phyloP scores from a whole-genome alignment of 2,888 invertebrate genomes.

The Cataglyphis livida region DNA sequence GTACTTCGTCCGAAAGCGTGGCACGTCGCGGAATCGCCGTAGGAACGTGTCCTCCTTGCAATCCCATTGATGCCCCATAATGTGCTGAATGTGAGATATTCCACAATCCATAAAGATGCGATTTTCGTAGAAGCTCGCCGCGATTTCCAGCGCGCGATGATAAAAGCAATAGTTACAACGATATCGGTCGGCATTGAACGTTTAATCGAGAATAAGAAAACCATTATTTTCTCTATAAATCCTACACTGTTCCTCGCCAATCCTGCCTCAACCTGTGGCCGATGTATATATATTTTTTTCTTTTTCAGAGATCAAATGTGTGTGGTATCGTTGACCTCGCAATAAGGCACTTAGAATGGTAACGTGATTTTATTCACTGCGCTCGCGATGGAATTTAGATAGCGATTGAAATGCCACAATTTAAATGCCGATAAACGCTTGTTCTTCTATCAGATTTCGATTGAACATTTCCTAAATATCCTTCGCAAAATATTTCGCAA shows the following conservation, averaged over 20 bases:
- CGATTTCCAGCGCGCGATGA: slow-evolving; percentile 3
- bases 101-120: slow-evolving; percentile 51
- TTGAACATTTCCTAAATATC: not conserved
- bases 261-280: not conserved
- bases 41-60: slow-evolving; percentile 51
- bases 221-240: slow-evolving; percentile 5
- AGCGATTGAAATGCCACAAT: not conserved
- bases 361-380: not conserved
- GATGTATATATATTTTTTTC: not conserved
- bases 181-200: not conserved
- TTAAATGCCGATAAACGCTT: not conserved
- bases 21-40: slow-evolving; percentile 55
- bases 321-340: not conserved
- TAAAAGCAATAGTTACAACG: slow-evolving; percentile 12
- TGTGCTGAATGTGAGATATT: slow-evolving; percentile 54
- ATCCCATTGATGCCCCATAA: slow-evolving; percentile 56
- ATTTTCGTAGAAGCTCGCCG: slow-evolving; percentile 8
- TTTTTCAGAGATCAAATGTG: not conserved
- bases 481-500: not conserved
- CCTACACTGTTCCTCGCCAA: not conserved
- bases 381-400: not conserved
- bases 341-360: not conserved
- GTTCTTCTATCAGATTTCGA: not conserved
- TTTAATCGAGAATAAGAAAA: slow-evolving; percentile 21
- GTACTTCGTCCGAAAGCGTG: slow-evolving; percentile 49